These are phyloP conservation scores for Lasioglossum lativentre DNA, from an alignment of 2,888 invertebrate species.

Conservation along the genomic window DNA sequence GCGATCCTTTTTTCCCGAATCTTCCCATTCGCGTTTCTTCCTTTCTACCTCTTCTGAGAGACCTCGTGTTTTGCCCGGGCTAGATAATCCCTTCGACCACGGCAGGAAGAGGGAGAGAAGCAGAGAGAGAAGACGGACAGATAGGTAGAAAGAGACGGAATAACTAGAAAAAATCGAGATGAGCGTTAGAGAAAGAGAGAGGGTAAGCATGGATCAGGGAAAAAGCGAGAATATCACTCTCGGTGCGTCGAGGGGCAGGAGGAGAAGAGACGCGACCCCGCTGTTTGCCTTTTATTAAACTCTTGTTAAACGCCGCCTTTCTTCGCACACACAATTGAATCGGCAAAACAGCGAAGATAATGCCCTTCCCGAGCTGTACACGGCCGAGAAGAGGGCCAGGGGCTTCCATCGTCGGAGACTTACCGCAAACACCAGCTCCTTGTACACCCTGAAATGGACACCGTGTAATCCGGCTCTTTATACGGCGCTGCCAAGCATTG, in stretches of 20 bases:
- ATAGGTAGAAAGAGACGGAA: not conserved
- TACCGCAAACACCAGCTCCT: slow-evolving; percentile 74
- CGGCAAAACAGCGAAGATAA: slow-evolving; percentile 84
- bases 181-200: not conserved
- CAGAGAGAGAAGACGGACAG: not conserved
- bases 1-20: slow-evolving; percentile 67
- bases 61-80: slow-evolving; percentile 54
- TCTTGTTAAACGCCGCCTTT: slow-evolving; percentile 84
- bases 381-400: slow-evolving; percentile 43
- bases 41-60: slow-evolving; percentile 38
- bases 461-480: slow-evolving; percentile 82
- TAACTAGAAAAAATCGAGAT: not conserved
- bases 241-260: slow-evolving; percentile 31
- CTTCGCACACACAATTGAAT: slow-evolving; percentile 84
- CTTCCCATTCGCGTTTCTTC: slow-evolving; percentile 59
- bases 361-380: slow-evolving; percentile 66
- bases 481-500: slow-evolving; percentile 64
- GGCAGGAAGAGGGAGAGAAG: not conserved
- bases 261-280: slow-evolving; percentile 58
- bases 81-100: slow-evolving; percentile 62
- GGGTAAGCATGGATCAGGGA: slow-evolving; percentile 17
- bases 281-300: slow-evolving; percentile 85
- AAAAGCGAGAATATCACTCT: slow-evolving; percentile 40
- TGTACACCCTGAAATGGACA: slow-evolving; percentile 81
- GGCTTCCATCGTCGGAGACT: slow-evolving; percentile 54